phyloP scores from a whole-genome alignment of 2,113 vertebrate species.

The Microcebus jonahi region DNA sequence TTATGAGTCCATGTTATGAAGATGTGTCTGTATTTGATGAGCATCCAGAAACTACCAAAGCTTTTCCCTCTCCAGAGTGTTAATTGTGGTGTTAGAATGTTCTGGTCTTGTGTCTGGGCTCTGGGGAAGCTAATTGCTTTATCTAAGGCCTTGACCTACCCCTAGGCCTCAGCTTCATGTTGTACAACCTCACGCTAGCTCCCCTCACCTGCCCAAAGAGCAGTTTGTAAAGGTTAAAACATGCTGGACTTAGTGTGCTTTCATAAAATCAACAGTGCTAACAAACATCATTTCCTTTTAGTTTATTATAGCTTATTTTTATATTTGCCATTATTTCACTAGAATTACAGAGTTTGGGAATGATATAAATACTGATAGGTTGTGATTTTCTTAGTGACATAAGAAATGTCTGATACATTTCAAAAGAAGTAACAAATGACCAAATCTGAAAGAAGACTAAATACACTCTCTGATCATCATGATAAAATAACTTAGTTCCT shows the following conservation, averaged over 20 bases:
- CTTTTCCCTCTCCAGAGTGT: fast-evolving
- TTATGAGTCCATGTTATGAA: neutral
- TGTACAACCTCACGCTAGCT: neutral
- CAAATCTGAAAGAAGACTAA: neutral
- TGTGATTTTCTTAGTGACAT: neutral
- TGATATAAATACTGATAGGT: neutral
- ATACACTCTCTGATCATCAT: neutral
- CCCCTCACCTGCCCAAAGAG: neutral
- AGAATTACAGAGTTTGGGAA: neutral
- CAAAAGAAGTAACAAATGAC: neutral
- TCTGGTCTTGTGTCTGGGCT: no score
- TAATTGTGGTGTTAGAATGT: fast-evolving
- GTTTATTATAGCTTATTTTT: neutral
- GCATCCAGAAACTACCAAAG: neutral
- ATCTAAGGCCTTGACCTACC: neutral
- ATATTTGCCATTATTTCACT: neutral
- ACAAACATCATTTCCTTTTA: neutral
- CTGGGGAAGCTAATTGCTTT: no score
- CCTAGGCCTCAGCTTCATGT: neutral
- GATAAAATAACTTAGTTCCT: neutral
- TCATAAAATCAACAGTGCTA: neutral
- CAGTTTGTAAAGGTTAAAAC: neutral
- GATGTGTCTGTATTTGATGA: neutral
- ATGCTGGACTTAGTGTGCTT: neutral
- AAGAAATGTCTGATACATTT: neutral